These are phyloP conservation scores for Plecturocebus donacophilus DNA, from an alignment of 2,113 vertebrate genomes.

Conservation along the genomic window DNA sequence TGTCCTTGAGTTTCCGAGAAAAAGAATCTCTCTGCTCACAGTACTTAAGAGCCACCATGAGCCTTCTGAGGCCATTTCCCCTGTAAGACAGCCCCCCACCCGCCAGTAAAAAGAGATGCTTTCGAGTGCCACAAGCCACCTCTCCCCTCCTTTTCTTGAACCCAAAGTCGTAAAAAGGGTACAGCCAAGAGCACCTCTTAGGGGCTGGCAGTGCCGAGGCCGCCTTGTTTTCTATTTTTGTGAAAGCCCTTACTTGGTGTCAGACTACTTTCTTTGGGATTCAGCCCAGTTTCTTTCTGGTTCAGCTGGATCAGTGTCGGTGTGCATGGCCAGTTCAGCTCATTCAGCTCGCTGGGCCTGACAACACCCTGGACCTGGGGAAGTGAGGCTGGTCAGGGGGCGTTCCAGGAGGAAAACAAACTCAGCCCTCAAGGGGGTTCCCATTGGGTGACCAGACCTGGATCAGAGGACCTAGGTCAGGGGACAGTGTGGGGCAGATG, in stretches of 20 bases:
- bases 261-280: constrained; percentile 38
- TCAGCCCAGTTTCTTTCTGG: constrained; percentile 41
- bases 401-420: neutral
- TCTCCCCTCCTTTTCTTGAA: neutral
- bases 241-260: constrained; percentile 28
- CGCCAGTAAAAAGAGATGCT: neutral
- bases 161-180: neutral
- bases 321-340: neutral
- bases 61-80: constrained; percentile 19
- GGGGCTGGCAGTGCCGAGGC: neutral
- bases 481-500: neutral
- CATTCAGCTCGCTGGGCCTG: neutral
- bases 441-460: neutral
- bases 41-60: neutral
- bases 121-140: neutral
- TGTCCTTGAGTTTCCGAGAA: neutral
- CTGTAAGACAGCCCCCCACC: neutral
- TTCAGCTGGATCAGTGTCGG: neutral
- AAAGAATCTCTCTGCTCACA: neutral
- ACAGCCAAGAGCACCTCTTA: neutral
- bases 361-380: neutral
- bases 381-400: neutral
- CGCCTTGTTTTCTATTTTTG: constrained; percentile 60
- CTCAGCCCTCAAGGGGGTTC: neutral
- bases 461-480: neutral